Evolutionary conservation across 1,140 invertebrate species (phyloP), one percentile per base, ranked within the genome.

Genomic region (Cylas formicarius): DNA sequence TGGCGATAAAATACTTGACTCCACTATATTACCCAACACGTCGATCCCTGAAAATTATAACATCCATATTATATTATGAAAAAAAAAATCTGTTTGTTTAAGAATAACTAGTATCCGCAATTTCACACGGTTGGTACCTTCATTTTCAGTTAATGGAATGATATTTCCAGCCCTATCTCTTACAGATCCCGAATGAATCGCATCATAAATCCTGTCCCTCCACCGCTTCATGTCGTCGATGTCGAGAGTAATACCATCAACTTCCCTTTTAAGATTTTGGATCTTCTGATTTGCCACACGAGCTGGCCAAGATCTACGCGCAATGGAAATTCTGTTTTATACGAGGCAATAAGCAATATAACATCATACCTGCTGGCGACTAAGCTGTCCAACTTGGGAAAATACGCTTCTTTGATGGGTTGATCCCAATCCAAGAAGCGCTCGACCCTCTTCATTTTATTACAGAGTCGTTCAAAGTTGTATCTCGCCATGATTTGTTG

Each of bases 1-100:
- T 0, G 75, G 73, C 8, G 81, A 81, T 5, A 87, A 61, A 23
- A 77, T 76, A 9, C 78, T 81, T 0, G 78, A 72, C 63, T 90
- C 87, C 48, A 90, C 72, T 43, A 90, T 75, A 57, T 90, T 85
- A 5, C 86, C 86, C 2, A 91, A 65, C 19, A 82, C 69, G 52
- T 92, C 82, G 37, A 90, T 89, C 6, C 86, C 87, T 34, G 5
- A 19, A 16, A 11, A 2, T 10, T 4, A 16, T 34, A n/a, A n/a
- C n/a, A n/a, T n/a, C n/a, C n/a, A n/a, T n/a, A n/a, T n/a, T n/a
- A n/a, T n/a, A n/a, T n/a, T n/a, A n/a, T n/a, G n/a, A n/a, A n/a
- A n/a, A n/a, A n/a, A n/a, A n/a, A n/a, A n/a, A n/a, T n/a, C n/a
- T n/a, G n/a, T n/a, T n/a, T n/a, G n/a, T n/a, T n/a, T n/a, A n/a